phyloP scores from a whole-genome alignment of 1,140 invertebrate species.

The Microvelia longipes region DNA sequence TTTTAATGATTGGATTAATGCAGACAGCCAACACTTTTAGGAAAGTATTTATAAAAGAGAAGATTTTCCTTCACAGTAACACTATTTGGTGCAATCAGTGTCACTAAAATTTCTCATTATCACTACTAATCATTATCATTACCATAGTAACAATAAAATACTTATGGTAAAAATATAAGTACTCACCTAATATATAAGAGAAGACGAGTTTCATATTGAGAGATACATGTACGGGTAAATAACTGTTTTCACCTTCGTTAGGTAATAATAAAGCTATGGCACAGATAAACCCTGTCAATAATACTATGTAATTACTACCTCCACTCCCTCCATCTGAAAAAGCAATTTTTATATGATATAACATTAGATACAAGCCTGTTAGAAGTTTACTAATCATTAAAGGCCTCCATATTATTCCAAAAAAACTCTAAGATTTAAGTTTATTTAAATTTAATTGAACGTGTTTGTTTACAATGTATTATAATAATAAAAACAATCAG shows the following conservation, averaged over 20 bases:
- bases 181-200: slow-evolving; percentile 6
- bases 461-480: too few relatives aligned
- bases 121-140: neutral
- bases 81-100: neutral
- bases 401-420: too few relatives aligned
- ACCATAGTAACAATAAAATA: too few relatives aligned
- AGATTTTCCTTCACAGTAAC: neutral
- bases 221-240: slow-evolving; percentile 1
- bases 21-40: too few relatives aligned
- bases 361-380: too few relatives aligned
- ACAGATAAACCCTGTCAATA: slow-evolving; percentile 2
- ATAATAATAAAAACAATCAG: too few relatives aligned
- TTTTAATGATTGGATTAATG: too few relatives aligned
- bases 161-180: too few relatives aligned
- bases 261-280: slow-evolving; percentile 4
- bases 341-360: too few relatives aligned
- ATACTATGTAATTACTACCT: slow-evolving; percentile 4
- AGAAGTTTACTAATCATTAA: too few relatives aligned
- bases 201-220: slow-evolving; percentile 6
- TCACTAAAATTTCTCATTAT: neutral
- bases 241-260: slow-evolving; percentile 7
- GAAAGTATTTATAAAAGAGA: neutral
- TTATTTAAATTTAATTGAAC: too few relatives aligned
- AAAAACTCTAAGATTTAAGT: too few relatives aligned
- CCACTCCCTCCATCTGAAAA: neutral